Evolutionary conservation across 2,113 vertebrate species (phyloP), one percentile per base, ranked within the genome.

Genomic region (Entomyzon cyanotis): DNA sequence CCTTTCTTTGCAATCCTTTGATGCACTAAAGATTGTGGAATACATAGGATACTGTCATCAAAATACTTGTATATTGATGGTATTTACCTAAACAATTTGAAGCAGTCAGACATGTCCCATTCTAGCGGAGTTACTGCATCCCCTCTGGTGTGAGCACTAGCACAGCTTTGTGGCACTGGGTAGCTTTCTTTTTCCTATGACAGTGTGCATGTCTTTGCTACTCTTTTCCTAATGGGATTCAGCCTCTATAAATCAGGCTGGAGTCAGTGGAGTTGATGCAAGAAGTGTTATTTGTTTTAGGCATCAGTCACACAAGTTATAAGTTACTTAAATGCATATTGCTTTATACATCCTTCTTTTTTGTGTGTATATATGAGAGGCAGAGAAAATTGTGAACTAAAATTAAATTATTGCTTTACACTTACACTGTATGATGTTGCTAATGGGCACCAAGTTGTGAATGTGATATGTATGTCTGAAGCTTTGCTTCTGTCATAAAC

Each of bases 281-380:
- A 47, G 9, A 10, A 46, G 27, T 22, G 24, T 69, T 76, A 10
- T 5, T 77, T 77, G 42, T 56, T 50, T 7, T 46, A 46, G 47
- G 33, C n/a, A 53, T 59, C 33, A 3, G 11, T 58, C 11, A 33
- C 27, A 2, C 1, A 2, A 44, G 12, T 46, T 75, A 39, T 1
- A n/a, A 41, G 23, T 74, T 68, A 19, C 1, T 42, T 28, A 22
- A 83, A 22, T 11, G 8, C 2, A 0, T 55, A 1, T 19, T 65
- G 44, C 75, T 58, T n/a, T 83, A 4, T 68, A 17, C 7, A 5
- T 44, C 11, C 10, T n/a, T 53, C 46, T 67, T 53, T 55, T 11
- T 27, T 1, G 0, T 25, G 3, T 44, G 8, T 37, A 1, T 65
- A 4, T 21, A 7, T n/a, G 28, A 63, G 18, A 47, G 59, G 12